Evolutionary conservation across 2,113 vertebrate genomes (phyloP).

Genomic region (Thymallus thymallus): DNA sequence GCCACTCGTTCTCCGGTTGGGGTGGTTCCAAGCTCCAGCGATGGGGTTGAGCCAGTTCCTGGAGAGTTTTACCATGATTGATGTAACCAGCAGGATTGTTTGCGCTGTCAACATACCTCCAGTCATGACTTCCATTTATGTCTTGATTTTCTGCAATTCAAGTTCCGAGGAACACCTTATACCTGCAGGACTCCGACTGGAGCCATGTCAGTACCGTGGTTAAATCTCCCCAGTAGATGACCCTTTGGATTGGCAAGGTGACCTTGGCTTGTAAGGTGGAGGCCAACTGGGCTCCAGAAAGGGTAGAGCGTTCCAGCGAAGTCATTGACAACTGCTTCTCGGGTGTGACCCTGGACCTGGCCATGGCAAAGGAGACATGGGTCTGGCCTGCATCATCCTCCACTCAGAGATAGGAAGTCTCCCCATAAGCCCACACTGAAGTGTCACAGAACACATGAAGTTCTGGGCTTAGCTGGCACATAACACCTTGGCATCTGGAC

Average conservation of each 20-base stretch:
- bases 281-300: slow-evolving; percentile 13
- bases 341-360: neutral
- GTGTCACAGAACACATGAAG: too few species aligned
- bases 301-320: neutral
- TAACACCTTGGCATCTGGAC: too few species aligned
- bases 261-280: slow-evolving; percentile 1
- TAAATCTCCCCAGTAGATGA: neutral
- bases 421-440: too few species aligned
- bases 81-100: slow-evolving; percentile 11
- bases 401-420: neutral
- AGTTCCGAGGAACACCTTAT: neutral
- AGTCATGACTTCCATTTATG: neutral
- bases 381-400: neutral
- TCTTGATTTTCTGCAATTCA: slow-evolving; percentile 8
- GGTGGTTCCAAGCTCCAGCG: too few species aligned
- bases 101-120: neutral
- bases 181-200: neutral
- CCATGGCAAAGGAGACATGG: neutral
- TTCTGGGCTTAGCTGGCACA: too few species aligned
- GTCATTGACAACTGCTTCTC: neutral
- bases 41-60: neutral
- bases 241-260: neutral
- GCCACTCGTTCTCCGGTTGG: too few species aligned
- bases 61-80: slow-evolving; percentile 1
- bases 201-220: neutral